Evolutionary conservation across 2,113 vertebrate genomes (phyloP).

Genomic region (Paedocypris sp.): DNA sequence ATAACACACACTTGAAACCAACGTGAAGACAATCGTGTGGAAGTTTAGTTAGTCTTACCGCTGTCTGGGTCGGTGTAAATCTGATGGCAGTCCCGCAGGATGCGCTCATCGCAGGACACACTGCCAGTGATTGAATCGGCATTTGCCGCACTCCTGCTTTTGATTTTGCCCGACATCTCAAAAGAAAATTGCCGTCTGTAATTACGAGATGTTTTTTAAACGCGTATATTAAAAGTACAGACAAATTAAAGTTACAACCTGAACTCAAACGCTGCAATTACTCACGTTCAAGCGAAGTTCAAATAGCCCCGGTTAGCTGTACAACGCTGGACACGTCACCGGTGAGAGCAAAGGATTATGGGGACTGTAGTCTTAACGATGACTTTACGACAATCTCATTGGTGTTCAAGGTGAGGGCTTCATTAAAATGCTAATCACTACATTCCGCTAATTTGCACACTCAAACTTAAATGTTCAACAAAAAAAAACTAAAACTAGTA

Average conservation of each 20-base stretch:
- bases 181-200: neutral
- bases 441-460: too few species aligned
- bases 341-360: conserved; percentile 25
- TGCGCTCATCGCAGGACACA: conserved; percentile 64
- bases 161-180: conserved; percentile 64
- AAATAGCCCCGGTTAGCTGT: conserved; percentile 58
- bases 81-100: conserved; percentile 65
- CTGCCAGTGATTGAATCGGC: conserved; percentile 47
- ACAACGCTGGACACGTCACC: conserved; percentile 48
- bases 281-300: conserved; percentile 34
- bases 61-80: conserved; percentile 60
- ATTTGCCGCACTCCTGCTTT: conserved; percentile 60
- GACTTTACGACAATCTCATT: too few species aligned
- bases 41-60: conserved; percentile 46
- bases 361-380: conserved; percentile 48
- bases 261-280: too few species aligned
- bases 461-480: too few species aligned
- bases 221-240: too few species aligned
- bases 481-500: too few species aligned
- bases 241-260: too few species aligned
- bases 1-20: neutral
- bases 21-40: neutral
- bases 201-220: neutral
- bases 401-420: too few species aligned
- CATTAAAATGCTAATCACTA: too few species aligned